phyloP scores from a whole-genome alignment of 2,113 vertebrate genomes.

The Oncorhynchus tshawytscha region DNA sequence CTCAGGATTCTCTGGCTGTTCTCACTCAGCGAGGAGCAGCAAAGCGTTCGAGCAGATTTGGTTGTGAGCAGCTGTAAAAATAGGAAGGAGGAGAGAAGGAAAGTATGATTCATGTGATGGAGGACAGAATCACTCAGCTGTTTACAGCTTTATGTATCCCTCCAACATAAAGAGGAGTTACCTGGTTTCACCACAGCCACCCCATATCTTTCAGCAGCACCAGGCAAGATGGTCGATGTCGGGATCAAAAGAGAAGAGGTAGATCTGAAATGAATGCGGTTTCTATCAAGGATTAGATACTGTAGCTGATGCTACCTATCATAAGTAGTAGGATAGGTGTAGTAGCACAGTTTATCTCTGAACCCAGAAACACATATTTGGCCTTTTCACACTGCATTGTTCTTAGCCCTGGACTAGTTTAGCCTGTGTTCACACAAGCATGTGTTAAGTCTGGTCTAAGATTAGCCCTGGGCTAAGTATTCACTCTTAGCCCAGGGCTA shows the following conservation, averaged over 20 bases:
- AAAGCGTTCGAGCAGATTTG: conserved; percentile 69
- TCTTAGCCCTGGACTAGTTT: too few relatives aligned
- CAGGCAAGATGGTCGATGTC: not conserved
- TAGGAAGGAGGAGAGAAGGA: conserved; percentile 58
- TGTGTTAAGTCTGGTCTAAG: too few relatives aligned
- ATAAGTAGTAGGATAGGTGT: not conserved
- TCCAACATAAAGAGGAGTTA: conserved; percentile 41
- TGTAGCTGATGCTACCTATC: too few relatives aligned
- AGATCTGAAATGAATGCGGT: too few relatives aligned
- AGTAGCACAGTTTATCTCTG: conserved; percentile 3
- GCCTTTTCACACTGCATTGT: too few relatives aligned
- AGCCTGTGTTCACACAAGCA: too few relatives aligned
- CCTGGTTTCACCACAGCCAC: conserved; percentile 17
- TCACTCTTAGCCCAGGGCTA: too few relatives aligned
- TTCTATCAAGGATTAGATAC: too few relatives aligned
- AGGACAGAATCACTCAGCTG: conserved; percentile 45
- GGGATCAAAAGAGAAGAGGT: not conserved
- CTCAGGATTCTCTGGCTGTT: conserved; percentile 36
- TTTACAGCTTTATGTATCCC: conserved; percentile 35
- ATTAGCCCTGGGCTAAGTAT: too few relatives aligned
- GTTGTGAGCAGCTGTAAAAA: conserved; percentile 77
- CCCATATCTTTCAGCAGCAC: not conserved
- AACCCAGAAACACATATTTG: too few relatives aligned
- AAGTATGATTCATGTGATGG: conserved; percentile 72
- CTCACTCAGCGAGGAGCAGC: conserved; percentile 54